A percentile compares a stretch with the other conserved stretches of the same genome.
These are phyloP conservation scores for Oreohelix idahoensis DNA, from an alignment of 1,140 invertebrate genomes.

Conservation along the genomic window DNA sequence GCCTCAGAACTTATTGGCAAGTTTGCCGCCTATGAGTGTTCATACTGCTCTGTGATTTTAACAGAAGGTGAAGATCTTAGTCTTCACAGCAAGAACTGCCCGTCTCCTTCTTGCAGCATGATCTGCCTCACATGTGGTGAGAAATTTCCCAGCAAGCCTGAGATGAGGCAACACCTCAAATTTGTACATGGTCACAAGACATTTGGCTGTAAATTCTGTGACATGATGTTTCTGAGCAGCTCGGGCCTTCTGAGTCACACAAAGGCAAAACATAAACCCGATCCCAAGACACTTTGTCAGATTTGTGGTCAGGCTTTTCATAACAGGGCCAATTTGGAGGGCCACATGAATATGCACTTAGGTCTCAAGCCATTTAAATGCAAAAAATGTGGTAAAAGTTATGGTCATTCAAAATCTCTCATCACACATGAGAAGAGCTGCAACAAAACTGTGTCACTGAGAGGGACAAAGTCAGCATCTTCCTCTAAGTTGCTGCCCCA, in stretches of 20 bases:
- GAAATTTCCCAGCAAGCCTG: slow-evolving; percentile 36
- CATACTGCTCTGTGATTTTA: slow-evolving; percentile 35
- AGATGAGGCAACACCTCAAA: slow-evolving; percentile 34
- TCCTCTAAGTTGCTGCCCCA: not conserved
- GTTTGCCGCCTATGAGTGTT: slow-evolving; percentile 38
- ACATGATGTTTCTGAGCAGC: slow-evolving; percentile 38
- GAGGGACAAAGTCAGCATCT: not conserved
- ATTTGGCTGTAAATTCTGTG: slow-evolving; percentile 38
- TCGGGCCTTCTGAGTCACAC: slow-evolving; percentile 33
- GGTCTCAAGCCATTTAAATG: slow-evolving; percentile 33
- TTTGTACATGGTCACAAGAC: slow-evolving; percentile 32
- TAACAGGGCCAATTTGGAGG: slow-evolving; percentile 32
- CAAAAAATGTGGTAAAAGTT: slow-evolving; percentile 35
- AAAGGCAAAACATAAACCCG: slow-evolving; percentile 36
- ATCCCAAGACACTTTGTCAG: slow-evolving; percentile 32
- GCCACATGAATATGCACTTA: slow-evolving; percentile 40
- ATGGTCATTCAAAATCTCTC: slow-evolving; percentile 36
- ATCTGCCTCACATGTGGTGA: slow-evolving; percentile 40
- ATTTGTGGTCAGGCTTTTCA: slow-evolving; percentile 39
- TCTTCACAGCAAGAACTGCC: slow-evolving; percentile 35
- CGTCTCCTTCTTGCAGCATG: slow-evolving; percentile 35
- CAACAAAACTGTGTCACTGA: not conserved
- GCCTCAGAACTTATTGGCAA: slow-evolving; percentile 32
- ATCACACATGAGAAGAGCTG: slow-evolving; percentile 36
- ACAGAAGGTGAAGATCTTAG: slow-evolving; percentile 26